A percentile compares a stretch with the other conserved stretches of the same genome.
Conservation (phyloP, 2,113 vertebrate genomes). For the Sturnus vulgaris region DNA sequence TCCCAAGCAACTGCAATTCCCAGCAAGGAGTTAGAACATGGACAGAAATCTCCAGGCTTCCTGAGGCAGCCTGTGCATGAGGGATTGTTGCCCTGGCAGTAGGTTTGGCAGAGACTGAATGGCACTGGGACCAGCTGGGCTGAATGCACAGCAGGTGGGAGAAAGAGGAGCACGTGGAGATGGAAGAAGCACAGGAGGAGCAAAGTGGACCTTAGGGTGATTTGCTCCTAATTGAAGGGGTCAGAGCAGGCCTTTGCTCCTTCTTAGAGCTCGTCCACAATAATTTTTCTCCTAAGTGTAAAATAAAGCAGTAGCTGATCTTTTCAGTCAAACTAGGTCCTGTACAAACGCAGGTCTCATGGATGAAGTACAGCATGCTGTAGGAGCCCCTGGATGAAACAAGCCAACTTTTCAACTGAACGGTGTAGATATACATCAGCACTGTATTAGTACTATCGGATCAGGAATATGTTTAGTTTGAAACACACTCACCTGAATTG, state of each 20-base stretch:
- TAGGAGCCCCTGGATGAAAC: not conserved
- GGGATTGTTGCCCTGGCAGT: not conserved
- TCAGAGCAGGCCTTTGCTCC: not conserved
- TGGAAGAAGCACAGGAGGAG: not conserved
- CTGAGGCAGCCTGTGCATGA: not conserved
- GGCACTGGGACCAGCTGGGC: not conserved
- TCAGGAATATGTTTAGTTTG: not conserved
- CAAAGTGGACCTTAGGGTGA: not conserved
- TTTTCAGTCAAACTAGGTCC: not conserved
- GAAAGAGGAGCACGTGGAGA: not conserved
- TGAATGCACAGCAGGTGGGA: not conserved
- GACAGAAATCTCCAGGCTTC: not conserved
- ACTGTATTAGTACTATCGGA: not conserved
- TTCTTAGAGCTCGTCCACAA: fast-evolving
- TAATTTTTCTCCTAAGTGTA: not conserved
- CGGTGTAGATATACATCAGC: not conserved
- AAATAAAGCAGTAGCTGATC: not conserved
- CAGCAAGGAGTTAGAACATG: not conserved
- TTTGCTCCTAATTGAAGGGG: not conserved
- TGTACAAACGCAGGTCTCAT: fast-evolving
- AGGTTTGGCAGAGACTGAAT: not conserved
- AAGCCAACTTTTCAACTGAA: not conserved
- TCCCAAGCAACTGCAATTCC: not conserved
- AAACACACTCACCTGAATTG: not conserved
- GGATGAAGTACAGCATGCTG: not conserved